A percentile compares a stretch with the other conserved stretches of the same genome.
phyloP scores from a whole-genome alignment of 2,888 invertebrate genomes.

The Drosophila prostipennis region DNA sequence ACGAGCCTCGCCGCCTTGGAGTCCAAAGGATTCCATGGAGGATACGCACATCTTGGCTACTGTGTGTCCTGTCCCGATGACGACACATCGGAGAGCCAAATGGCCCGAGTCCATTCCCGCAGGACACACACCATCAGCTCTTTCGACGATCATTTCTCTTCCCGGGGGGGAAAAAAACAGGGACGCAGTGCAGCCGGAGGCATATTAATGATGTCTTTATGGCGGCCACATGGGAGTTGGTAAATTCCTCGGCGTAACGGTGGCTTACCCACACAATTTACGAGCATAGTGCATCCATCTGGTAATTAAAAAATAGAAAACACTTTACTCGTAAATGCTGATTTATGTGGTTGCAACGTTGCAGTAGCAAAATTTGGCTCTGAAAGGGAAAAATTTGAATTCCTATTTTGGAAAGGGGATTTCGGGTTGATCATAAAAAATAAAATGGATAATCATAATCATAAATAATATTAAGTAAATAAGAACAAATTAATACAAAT shows the following conservation, averaged over 20 bases:
- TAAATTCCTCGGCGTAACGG: slow-evolving; percentile 21
- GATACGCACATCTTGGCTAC: slow-evolving; percentile 16
- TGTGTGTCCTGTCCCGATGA: slow-evolving; percentile 18
- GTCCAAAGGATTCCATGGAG: slow-evolving; percentile 13
- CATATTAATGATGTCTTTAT: slow-evolving; percentile 58
- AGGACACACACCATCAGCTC: slow-evolving; percentile 30
- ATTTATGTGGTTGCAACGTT: slow-evolving; percentile 56
- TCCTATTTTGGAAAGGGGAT: not conserved
- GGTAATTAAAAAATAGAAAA: slow-evolving; percentile 69
- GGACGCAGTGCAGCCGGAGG: slow-evolving; percentile 29
- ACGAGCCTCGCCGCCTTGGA: slow-evolving; percentile 32
- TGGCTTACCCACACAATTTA: slow-evolving; percentile 58
- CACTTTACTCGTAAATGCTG: slow-evolving; percentile 48
- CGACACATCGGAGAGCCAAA: slow-evolving; percentile 30
- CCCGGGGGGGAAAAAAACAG: slow-evolving; percentile 4
- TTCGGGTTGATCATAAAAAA: too few species aligned
- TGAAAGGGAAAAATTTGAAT: not conserved
- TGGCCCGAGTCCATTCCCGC: slow-evolving; percentile 22
- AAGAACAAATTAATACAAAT: too few species aligned
- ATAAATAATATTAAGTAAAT: too few species aligned
- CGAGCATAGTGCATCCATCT: slow-evolving; percentile 61
- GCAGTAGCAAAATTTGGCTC: not conserved
- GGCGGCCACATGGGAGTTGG: slow-evolving; percentile 33
- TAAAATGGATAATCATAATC: too few species aligned
- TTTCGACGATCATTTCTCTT: slow-evolving; percentile 53